These are phyloP conservation scores for Crocuta crocuta DNA, from an alignment of 2,113 vertebrate genomes.

Conservation along the genomic window DNA sequence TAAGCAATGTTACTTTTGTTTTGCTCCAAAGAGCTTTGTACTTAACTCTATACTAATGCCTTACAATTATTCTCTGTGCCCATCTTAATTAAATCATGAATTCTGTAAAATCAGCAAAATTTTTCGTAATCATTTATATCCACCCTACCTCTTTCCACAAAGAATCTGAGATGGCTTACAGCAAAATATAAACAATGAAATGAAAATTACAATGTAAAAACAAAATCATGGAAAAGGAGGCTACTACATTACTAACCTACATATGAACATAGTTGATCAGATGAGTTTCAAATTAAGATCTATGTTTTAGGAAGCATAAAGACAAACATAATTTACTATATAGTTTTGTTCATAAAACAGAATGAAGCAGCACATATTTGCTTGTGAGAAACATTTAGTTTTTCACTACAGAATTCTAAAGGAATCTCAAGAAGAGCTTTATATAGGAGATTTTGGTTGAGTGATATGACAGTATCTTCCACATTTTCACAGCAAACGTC, in stretches of 20 bases:
- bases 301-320: neutral
- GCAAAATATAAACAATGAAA: neutral
- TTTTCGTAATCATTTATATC: neutral
- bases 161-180: neutral
- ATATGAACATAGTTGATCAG: too few species aligned
- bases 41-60: neutral
- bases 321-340: neutral
- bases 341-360: neutral
- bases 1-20: neutral
- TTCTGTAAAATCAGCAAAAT: neutral
- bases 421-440: neutral
- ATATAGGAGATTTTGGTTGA: neutral
- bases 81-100: neutral
- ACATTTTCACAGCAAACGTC: neutral
- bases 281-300: neutral
- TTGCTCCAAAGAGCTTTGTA: neutral
- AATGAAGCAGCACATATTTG: neutral
- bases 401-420: neutral
- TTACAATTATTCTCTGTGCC: neutral
- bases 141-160: neutral
- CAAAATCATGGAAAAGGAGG: neutral
- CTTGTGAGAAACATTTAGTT: neutral
- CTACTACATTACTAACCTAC: neutral
- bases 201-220: neutral
- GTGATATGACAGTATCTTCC: neutral